Evolutionary conservation across 2,888 invertebrate species (phyloP).

Genomic region (Thymelicus lineola): DNA sequence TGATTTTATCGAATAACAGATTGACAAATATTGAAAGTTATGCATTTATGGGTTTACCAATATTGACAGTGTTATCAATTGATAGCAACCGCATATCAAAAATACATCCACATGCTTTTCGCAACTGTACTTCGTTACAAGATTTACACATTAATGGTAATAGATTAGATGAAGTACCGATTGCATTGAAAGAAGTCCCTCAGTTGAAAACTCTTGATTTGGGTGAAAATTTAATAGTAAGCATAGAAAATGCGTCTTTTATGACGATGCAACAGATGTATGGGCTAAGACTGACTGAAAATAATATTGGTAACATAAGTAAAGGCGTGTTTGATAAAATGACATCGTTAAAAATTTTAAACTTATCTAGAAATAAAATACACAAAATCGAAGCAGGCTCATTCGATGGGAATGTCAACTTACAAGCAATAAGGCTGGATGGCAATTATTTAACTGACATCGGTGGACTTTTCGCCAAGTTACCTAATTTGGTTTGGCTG

Average conservation of each 20-base stretch:
- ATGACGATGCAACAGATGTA: constrained; percentile 92
- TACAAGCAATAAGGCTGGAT: constrained; percentile 92
- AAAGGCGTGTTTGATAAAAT: constrained; percentile 92
- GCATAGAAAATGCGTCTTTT: constrained; percentile 92
- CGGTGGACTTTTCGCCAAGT: constrained; percentile 90
- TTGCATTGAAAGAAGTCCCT: constrained; percentile 90
- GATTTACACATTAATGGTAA: constrained; percentile 94
- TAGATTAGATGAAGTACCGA: constrained; percentile 90
- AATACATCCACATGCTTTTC: constrained; percentile 90
- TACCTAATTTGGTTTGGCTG: constrained; percentile 93
- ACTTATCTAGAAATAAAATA: constrained; percentile 93
- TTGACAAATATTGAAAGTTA: constrained; percentile 90
- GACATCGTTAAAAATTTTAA: constrained; percentile 91
- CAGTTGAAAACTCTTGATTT: constrained; percentile 92
- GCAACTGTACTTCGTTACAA: constrained; percentile 91
- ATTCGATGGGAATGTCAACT: constrained; percentile 91
- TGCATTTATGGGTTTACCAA: constrained; percentile 91
- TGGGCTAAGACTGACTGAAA: constrained; percentile 93
- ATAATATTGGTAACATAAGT: constrained; percentile 91
- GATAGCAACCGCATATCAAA: constrained; percentile 92
- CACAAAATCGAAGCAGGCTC: constrained; percentile 91
- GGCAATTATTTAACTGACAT: constrained; percentile 93
- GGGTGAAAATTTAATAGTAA: constrained; percentile 93
- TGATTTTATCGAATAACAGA: constrained; percentile 92
- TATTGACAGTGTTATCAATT: constrained; percentile 90